phyloP scores from a whole-genome alignment of 2,113 vertebrate species.

The Callorhinus ursinus region DNA sequence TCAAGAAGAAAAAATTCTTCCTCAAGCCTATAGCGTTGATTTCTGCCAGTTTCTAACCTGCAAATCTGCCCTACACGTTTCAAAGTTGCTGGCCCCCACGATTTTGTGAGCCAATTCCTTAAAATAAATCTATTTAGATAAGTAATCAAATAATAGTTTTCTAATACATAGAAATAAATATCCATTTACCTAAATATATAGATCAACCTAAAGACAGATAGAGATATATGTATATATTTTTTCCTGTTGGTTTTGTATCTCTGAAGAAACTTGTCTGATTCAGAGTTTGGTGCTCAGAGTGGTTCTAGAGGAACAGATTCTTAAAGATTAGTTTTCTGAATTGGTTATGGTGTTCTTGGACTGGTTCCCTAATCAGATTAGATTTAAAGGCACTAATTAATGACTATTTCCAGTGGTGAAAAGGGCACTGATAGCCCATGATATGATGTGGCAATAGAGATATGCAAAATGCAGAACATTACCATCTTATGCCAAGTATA shows the following conservation, averaged over 20 bases:
- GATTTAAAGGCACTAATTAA: background rate
- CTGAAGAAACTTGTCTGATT: background rate
- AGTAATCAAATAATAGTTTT: background rate
- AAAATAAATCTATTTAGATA: constrained; percentile 7
- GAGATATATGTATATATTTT: background rate
- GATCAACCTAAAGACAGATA: background rate
- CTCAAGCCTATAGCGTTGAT: background rate
- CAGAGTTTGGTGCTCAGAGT: background rate
- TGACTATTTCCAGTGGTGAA: background rate
- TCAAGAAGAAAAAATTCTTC: background rate
- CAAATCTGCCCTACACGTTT: background rate
- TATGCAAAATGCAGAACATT: background rate
- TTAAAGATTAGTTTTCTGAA: constrained; percentile 7
- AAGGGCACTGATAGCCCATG: background rate
- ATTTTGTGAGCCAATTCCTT: background rate
- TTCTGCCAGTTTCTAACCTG: background rate
- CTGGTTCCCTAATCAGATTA: background rate
- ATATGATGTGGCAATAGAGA: background rate
- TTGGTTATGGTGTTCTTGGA: background rate
- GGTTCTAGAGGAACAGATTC: background rate
- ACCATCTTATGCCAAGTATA: background rate
- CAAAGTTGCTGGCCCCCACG: background rate
- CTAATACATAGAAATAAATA: background rate
- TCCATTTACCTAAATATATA: background rate
- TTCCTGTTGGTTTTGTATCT: background rate